Evolutionary conservation across 2,888 invertebrate genomes (phyloP), one percentile per base, ranked within the genome.

Genomic region (Schizotus pectinicornis): DNA sequence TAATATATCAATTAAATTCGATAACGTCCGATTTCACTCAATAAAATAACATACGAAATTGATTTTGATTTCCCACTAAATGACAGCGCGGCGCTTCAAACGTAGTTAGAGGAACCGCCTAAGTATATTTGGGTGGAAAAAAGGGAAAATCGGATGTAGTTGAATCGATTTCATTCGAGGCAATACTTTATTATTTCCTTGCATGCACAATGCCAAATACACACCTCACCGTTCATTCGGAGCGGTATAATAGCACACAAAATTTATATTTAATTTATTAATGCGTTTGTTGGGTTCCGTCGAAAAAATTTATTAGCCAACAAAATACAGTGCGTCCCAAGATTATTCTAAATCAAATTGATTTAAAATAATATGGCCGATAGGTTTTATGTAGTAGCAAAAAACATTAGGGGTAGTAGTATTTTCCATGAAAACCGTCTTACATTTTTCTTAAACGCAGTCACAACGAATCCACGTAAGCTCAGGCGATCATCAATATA

Each of bases 101-200:
- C 5, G 22, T 22, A 3, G 22, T 22, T 22, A 22, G 5, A 36
- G 35, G 35, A 51, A 48, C 32, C 37, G 30, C 12, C 37, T 42
- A 43, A 36, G 43, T 42, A 32, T 43, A 39, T 39, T 50, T 50
- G 13, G 5, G 2, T 22, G 46, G 11, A 11, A 46, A 57, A 59
- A 62, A 59, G 53, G 55, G 51, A 54, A 61, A 64, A 65, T 55
- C 54, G 62, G 56, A 63, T 60, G 62, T 62, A 59, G 55, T 62
- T 49, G 52, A 62, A 65, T 67, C 61, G 65, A 67, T 65, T 67
- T 60, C 61, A 61, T 60, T 62, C 55, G 54, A 47, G 55, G 61
- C 61, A 64, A 64, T 64, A 64, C 63, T 65, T 67, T 67, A 67
- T 65, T 67, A 64, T 62, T 67, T 64, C 53, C 61, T 66, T 56